Evolutionary conservation across 2,888 invertebrate genomes (phyloP), one percentile per base, ranked within the genome.

Genomic region (Drosophila nr. fundita): DNA sequence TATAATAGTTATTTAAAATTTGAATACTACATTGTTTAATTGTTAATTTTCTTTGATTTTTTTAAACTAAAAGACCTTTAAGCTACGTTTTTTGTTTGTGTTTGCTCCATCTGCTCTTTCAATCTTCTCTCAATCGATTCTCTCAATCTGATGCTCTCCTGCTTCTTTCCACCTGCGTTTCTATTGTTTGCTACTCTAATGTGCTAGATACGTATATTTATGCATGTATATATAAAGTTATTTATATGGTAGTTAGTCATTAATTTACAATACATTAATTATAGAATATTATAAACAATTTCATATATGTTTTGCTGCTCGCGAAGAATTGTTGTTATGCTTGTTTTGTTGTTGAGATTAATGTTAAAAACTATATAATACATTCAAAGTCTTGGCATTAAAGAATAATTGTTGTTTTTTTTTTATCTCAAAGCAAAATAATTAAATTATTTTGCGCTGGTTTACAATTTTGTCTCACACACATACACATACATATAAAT

Each of bases 371-470:
- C 81, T 80, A 80, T 79, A 85, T 82, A 82, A 90, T 83, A 90
- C 87, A 90, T 81, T 76, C 72, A 75, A 82, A 85, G 85, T 87
- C 89, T 89, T 85, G 85, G 77, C 81, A 61, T 78, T 85, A 82
- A 83, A 78, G 55, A 70, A 80, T 81, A 76, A 79, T 45, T 24
- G 29, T 68, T 76, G 60, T 61, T 72, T 79, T 76, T 68, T 62
- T 15, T 6, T 21, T 24, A n/a, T 32, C 2, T 29, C 55, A 38
- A 69, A 89, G 80, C 90, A 91, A 90, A 91, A 90, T 91, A 90
- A 90, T 90, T 91, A 86, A 90, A 90, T 90, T 91, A 90, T 90
- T 90, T 90, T 91, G 90, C 87, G 80, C 84, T 83, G 80, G 80
- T 81, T 84, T 87, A 80, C 86, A 78, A 81, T 85, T 85, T 78